These are phyloP conservation scores for Dryobotodes eremita DNA, from an alignment of 2,888 invertebrate genomes.

Conservation along the genomic window DNA sequence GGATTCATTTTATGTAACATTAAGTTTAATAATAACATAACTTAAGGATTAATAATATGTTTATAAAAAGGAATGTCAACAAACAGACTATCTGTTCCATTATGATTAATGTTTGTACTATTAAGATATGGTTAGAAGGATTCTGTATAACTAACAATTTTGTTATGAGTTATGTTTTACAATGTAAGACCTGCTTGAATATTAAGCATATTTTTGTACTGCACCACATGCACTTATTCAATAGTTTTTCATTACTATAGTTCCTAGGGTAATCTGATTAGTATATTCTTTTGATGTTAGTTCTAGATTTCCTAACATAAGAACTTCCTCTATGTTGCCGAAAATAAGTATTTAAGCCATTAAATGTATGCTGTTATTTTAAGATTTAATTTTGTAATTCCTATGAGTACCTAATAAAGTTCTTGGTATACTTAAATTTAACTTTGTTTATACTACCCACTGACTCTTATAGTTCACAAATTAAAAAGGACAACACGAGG, in stretches of 20 bases:
- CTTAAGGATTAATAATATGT: slow-evolving; percentile 25
- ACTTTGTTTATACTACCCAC: background rate
- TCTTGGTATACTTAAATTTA: background rate
- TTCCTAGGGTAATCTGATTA: slow-evolving; percentile 18
- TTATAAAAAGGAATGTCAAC: slow-evolving; percentile 57
- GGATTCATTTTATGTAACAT: slow-evolving; percentile 64
- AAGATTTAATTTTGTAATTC: slow-evolving; percentile 13
- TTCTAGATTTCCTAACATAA: background rate
- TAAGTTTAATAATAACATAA: slow-evolving; percentile 52
- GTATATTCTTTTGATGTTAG: background rate
- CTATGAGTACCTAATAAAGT: slow-evolving; percentile 30
- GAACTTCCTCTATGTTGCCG: background rate
- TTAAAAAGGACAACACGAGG: background rate
- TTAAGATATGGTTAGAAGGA: background rate
- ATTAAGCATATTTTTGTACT: background rate
- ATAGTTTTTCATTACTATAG: background rate
- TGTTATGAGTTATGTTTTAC: background rate
- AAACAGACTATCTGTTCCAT: slow-evolving; percentile 38
- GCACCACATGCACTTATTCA: background rate
- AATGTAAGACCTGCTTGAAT: slow-evolving; percentile 5
- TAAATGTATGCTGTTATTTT: slow-evolving; percentile 15
- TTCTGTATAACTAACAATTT: slow-evolving; percentile 3
- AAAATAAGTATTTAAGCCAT: background rate
- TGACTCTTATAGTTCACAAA: background rate
- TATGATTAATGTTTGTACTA: slow-evolving; percentile 44